These are phyloP conservation scores for Cephalotes varians DNA, from an alignment of 2,888 invertebrate species.

Conservation along the genomic window DNA sequence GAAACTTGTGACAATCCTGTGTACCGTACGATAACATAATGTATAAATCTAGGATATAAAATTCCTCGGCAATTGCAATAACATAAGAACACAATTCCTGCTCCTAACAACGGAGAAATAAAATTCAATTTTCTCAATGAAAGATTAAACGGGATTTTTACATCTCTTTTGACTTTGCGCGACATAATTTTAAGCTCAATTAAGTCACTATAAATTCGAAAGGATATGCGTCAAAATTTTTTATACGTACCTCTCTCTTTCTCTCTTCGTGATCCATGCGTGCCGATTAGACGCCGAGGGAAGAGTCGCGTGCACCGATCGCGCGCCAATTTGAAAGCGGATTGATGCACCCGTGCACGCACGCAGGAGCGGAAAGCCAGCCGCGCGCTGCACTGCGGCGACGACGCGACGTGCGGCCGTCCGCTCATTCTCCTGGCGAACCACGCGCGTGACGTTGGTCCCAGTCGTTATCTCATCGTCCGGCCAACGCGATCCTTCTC, in stretches of 20 bases:
- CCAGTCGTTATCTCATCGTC: neutral
- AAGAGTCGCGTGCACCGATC: slow-evolving; percentile 22
- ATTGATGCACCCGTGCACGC: slow-evolving; percentile 23
- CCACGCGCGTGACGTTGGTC: neutral
- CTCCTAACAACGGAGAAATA: neutral
- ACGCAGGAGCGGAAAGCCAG: neutral
- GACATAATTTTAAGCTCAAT: neutral
- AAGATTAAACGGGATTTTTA: neutral
- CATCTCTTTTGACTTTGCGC: neutral
- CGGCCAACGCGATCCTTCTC: neutral
- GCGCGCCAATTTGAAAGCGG: slow-evolving; percentile 55
- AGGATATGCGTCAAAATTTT: neutral
- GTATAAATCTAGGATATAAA: neutral
- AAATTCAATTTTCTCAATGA: neutral
- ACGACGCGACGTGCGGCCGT: neutral
- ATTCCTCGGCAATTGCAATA: neutral
- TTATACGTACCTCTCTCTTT: neutral
- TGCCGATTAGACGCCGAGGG: neutral
- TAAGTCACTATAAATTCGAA: neutral
- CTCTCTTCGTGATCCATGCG: neutral
- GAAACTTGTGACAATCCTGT: neutral
- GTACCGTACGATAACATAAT: neutral
- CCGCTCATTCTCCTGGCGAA: neutral
- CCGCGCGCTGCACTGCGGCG: neutral
- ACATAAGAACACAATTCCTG: neutral